Evolutionary conservation across 2,797 vertebrate species (phyloP).

Genomic region (Poeciliopsis infans): DNA sequence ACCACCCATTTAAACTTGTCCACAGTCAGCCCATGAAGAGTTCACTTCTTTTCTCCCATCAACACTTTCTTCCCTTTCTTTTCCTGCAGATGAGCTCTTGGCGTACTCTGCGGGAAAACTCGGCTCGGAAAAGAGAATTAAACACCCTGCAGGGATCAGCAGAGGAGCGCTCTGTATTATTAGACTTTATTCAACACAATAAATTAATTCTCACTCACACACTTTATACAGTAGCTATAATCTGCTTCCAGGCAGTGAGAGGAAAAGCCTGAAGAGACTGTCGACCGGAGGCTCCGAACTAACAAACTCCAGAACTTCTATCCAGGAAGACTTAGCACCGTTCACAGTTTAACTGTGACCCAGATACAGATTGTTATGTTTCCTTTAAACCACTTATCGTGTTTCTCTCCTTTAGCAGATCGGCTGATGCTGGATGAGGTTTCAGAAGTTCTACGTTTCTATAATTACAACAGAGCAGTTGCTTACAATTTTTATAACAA

Average conservation of each 20-base stretch:
- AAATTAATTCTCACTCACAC: slow-evolving; percentile 28
- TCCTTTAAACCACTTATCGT: not conserved
- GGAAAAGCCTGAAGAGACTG: slow-evolving; percentile 13
- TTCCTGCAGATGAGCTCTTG: slow-evolving; percentile 19
- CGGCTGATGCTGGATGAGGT: not conserved
- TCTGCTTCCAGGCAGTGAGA: slow-evolving; percentile 25
- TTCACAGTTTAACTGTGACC: slow-evolving; percentile 18
- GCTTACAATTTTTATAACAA: not conserved
- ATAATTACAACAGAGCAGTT: not conserved
- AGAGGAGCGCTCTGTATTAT: slow-evolving; percentile 33
- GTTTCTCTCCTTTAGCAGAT: not conserved
- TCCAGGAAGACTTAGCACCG: slow-evolving; percentile 3
- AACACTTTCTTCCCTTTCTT: slow-evolving; percentile 10
- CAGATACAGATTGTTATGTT: not conserved
- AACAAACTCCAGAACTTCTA: slow-evolving; percentile 13
- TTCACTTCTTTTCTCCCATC: not conserved
- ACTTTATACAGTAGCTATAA: slow-evolving; percentile 11
- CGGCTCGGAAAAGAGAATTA: slow-evolving; percentile 38
- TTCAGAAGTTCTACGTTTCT: not conserved
- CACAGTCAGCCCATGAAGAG: not conserved
- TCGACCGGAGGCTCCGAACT: slow-evolving; percentile 12
- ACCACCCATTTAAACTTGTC: not conserved
- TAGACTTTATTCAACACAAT: slow-evolving; percentile 38
- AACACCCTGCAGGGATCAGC: slow-evolving; percentile 42
- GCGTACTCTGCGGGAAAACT: slow-evolving; percentile 10